phyloP scores from a whole-genome alignment of 2,797 vertebrate genomes.

The Darevskia mixta region DNA sequence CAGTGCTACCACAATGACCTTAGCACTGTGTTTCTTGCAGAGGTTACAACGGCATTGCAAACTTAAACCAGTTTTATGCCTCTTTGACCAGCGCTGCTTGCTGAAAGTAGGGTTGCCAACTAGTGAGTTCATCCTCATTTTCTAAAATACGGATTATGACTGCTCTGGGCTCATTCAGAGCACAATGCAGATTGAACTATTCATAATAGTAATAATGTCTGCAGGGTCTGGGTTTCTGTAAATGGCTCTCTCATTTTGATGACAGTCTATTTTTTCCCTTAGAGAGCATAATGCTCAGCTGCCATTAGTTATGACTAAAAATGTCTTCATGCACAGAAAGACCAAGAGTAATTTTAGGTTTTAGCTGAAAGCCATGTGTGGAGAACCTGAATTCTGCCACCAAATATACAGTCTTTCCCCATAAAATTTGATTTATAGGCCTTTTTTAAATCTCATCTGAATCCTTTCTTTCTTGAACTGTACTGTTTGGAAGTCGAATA shows the following conservation, averaged over 20 bases:
- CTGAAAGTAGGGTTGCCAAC: not conserved
- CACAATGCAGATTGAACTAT: no score
- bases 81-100: not conserved
- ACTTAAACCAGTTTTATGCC: not conserved
- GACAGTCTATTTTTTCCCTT: no score
- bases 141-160: no score
- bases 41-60: not conserved
- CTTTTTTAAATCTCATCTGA: not conserved
- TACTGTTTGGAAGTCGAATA: not conserved
- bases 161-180: no score
- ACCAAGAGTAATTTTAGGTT: not conserved
- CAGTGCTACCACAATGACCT: not conserved
- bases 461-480: not conserved
- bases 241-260: no score
- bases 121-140: not conserved
- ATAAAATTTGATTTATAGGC: not conserved
- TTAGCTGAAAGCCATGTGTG: not conserved
- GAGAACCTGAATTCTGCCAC: not conserved
- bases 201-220: no score
- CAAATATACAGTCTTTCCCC: not conserved
- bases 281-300: no score
- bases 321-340: not conserved
- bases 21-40: not conserved
- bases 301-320: no score
- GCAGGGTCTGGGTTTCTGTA: no score